Evolutionary conservation across 2,113 vertebrate species (phyloP).

Genomic region (Zosterops lateralis): DNA sequence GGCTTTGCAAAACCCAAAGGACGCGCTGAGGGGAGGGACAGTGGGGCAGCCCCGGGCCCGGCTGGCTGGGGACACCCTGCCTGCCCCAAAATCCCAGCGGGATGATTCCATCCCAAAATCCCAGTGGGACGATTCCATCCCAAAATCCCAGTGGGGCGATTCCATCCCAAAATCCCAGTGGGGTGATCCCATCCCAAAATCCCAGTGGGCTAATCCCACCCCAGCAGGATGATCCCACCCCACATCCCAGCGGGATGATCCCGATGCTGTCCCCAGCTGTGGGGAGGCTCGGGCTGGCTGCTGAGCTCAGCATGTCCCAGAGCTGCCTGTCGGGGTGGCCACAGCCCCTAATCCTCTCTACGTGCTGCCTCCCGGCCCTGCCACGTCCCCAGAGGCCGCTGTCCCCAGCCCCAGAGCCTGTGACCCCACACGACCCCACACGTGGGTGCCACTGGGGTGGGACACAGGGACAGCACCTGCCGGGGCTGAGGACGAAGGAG

Average conservation of each 20-base stretch:
- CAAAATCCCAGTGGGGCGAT: no score
- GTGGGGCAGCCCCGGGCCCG: background rate
- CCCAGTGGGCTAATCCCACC: no score
- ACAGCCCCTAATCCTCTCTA: background rate
- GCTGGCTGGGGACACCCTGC: background rate
- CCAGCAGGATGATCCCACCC: no score
- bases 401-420: background rate
- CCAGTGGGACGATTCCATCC: no score
- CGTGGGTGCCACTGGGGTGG: accelerated
- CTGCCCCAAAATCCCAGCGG: no score
- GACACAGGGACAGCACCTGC: background rate
- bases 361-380: background rate
- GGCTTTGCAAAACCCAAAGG: background rate
- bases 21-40: accelerated
- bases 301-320: conserved; percentile 30
- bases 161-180: no score
- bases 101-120: no score
- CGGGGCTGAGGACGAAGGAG: background rate
- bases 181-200: no score
- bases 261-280: background rate
- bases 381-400: accelerated
- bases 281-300: background rate
- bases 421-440: accelerated
- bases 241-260: background rate
- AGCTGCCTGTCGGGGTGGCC: background rate